Evolutionary conservation across 2,888 invertebrate species (phyloP), one percentile per base, ranked within the genome.

Genomic region (Fragum whitleyi): DNA sequence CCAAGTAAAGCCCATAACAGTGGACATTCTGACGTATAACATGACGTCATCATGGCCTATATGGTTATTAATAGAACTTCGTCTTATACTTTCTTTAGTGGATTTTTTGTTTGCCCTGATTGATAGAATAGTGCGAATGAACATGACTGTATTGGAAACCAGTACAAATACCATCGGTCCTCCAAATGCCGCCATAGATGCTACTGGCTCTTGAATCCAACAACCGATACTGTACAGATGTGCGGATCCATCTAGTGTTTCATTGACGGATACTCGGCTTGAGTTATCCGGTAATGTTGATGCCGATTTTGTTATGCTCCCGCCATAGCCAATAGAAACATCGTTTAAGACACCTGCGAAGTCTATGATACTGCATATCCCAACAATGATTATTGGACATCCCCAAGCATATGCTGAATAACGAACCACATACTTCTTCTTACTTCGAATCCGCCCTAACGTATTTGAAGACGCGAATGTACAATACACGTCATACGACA

Each of bases 331-430:
- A 29, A 92, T 90, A 0, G 62, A 74, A 16, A 91, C 67, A 6
- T 77, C 76, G 0, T 84, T 80, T 26, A 89, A 69, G 0, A 89
- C 23, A 23, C 83, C n/a, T 1, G 86, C 77, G 29, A 89, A 88
- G 85, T 94, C 93, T 1, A 94, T 78, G 16, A 92, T 68, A 16
- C 87, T 83, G 53, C 94, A 92, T 0, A 90, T 53, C 3, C 80
- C 79, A 0, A 94, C 92, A 14, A 95, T 95, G 71, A 95, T 81
- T 6, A 95, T 94, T 0, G 96, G 96, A 21, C 95, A 90, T 47
- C 96, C 96, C 96, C 96, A 96, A 21, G 96, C 96, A 88, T 96
- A 95, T 39, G 96, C 86, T 55, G 96, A 95, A 81, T 93, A 93
- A 2, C 90, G 83, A 19, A 89, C 87, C 2, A 90, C 76, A 61